Conservation (phyloP, 2,797 vertebrate species). For the Fratercula arctica region DNA sequence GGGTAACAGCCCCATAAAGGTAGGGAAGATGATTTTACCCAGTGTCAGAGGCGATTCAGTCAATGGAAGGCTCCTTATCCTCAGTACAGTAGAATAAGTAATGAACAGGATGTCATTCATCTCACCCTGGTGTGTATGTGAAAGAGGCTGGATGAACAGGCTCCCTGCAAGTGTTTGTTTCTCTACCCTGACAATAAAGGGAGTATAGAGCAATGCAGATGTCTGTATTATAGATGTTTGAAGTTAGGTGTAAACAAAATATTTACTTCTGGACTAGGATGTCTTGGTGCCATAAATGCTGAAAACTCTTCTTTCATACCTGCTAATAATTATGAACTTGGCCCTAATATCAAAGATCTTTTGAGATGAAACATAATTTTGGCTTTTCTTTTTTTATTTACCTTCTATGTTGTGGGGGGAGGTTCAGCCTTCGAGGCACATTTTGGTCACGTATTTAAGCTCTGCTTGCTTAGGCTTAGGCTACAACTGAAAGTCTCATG, state of each 20-base stretch:
- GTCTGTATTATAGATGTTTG: constrained; percentile 11
- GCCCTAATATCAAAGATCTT: constrained; percentile 60
- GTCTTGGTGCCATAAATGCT: constrained; percentile 25
- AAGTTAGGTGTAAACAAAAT: constrained; percentile 63
- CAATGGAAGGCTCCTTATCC: neutral
- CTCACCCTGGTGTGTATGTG: neutral
- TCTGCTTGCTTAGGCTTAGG: neutral
- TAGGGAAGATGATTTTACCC: neutral
- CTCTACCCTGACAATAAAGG: neutral
- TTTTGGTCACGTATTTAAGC: constrained; percentile 28
- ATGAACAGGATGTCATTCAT: neutral
- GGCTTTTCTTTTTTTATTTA: neutral
- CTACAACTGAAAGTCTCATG: neutral
- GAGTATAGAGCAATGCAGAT: constrained; percentile 5
- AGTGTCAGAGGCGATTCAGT: neutral
- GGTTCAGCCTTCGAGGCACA: constrained; percentile 43
- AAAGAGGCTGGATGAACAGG: neutral
- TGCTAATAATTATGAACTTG: constrained; percentile 60
- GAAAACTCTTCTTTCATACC: constrained; percentile 44
- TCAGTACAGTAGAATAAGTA: neutral
- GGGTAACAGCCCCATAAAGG: neutral
- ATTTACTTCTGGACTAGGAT: constrained; percentile 55
- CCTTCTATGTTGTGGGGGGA: constrained; percentile 35
- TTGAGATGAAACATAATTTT: constrained; percentile 53
- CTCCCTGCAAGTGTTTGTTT: neutral